Conservation (phyloP, 2,888 invertebrate genomes). For the Diaphora mendica region DNA sequence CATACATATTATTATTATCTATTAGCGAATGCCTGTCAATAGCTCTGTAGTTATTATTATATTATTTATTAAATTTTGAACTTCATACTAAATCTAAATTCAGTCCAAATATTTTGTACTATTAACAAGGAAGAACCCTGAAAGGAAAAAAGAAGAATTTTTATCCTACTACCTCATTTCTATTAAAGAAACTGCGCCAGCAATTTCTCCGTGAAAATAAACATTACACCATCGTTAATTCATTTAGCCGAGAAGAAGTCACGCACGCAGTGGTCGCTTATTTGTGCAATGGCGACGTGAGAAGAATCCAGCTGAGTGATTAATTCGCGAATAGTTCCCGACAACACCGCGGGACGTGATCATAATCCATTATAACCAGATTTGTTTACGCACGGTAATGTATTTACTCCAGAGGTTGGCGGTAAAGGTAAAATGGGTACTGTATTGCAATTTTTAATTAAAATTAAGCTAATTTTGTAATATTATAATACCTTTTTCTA, state of each 20-base stretch:
- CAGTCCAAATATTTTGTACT: no score
- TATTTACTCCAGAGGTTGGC: constrained; percentile 13
- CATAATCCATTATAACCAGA: constrained; percentile 48
- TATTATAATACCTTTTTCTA: neutral
- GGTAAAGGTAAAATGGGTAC: constrained; percentile 20
- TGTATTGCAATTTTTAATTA: constrained; percentile 9
- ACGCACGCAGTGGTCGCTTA: constrained; percentile 43
- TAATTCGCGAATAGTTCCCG: constrained; percentile 49
- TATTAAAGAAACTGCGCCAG: neutral
- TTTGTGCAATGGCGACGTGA: constrained; percentile 48
- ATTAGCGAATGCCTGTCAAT: no score
- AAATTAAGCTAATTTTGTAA: neutral
- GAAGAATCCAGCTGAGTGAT: constrained; percentile 40
- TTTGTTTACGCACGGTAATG: constrained; percentile 42
- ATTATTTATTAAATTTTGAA: no score
- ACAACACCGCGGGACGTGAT: constrained; percentile 47
- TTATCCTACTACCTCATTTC: neutral
- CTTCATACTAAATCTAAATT: no score
- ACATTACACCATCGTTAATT: constrained; percentile 34
- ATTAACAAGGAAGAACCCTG: neutral
- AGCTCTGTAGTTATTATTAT: no score
- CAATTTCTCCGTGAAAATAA: neutral
- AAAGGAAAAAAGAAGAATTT: neutral
- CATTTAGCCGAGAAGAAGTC: constrained; percentile 38
- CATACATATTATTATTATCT: no score